Base-by-base conservation (phyloP, 2,113 vertebrate genomes). In the Scophthalmus maximus region DNA sequence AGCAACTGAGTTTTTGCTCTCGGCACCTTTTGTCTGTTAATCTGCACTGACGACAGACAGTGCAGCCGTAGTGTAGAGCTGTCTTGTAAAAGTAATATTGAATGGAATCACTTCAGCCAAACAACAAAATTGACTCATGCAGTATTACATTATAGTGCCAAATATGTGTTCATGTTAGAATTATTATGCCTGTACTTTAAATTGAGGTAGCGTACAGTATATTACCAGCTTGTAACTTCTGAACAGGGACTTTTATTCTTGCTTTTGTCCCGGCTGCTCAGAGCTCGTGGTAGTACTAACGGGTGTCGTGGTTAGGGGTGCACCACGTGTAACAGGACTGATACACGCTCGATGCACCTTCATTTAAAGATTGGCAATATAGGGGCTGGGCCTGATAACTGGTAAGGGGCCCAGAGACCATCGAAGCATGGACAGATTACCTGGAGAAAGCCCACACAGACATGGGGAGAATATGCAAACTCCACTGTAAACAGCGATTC, bases 41-140 rank as follows among this genome's bases (percentile, higher is more conserved):
- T 38, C 9, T 25, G 32, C 7, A 12, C 20, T 52, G 51, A 17
- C 6, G n/a, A 42, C 34, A 38, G 17, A 36, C 11, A 25, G 14
- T 15, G 14, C 20, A 36, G 32, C 20, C 11, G 11, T 12, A 22
- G 56, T 25, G 34, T 42, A 7, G 57, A 23, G 56, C 34, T 25
- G 55, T 38, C 20, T 58, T 40, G 15, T 42, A 27, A 60, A 60
- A 11, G 23, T 47, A 9, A 6, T 26, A 60, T 42, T 27, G 23
- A 60, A 60, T 18, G 23, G 23, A n/a, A 60, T 60, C 22, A 60
- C 57, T 26, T 60, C 36, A 60, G 36, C 23, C 22, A 42, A 27
- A 12, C 36, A n/a, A 18, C 23, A 60, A 6, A 26, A 27, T 42
- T 27, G 23, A 26, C 36, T 42, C 25, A 1, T 15, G 3, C 23